Percentiles rank a stretch among this genome's conserved stretches.
Evolutionary conservation across 2,797 vertebrate species (phyloP).

Genomic region (Hippocampus kuda): DNA sequence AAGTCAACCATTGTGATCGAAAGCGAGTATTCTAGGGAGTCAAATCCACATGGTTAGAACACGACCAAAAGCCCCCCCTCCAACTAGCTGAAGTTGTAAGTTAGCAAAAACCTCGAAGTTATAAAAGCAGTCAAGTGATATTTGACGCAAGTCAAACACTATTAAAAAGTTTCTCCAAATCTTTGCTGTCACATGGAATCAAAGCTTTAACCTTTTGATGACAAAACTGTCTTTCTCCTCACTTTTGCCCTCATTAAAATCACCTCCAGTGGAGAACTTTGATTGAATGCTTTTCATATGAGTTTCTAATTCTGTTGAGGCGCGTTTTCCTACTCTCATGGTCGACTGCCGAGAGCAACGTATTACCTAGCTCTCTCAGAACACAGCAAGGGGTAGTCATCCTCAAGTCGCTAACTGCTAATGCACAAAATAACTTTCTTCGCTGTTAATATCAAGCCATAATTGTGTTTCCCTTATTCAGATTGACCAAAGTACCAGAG

Average conservation of each 20-base stretch:
- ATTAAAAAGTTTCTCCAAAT: neutral
- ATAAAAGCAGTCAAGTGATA: neutral
- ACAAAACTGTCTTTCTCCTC: neutral
- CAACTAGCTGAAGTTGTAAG: neutral
- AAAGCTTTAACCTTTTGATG: neutral
- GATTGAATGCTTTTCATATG: neutral
- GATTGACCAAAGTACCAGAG: constrained; percentile 75
- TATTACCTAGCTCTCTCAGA: neutral
- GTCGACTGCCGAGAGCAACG: neutral
- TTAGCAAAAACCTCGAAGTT: neutral
- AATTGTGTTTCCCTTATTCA: constrained; percentile 45
- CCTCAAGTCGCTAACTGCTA: neutral
- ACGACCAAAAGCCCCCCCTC: no score
- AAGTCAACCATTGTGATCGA: no score
- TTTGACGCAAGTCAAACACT: neutral
- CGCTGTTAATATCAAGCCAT: neutral
- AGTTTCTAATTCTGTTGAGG: neutral
- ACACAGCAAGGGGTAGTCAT: neutral
- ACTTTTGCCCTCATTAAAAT: neutral
- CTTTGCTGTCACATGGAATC: neutral
- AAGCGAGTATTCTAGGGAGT: no score
- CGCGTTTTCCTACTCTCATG: neutral
- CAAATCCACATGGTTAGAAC: no score
- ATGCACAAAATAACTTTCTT: neutral
- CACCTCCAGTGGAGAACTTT: neutral